Evolutionary conservation across 2,888 invertebrate genomes (phyloP), one percentile per base, ranked within the genome.

Genomic region (Bhutanitis thaidina): DNA sequence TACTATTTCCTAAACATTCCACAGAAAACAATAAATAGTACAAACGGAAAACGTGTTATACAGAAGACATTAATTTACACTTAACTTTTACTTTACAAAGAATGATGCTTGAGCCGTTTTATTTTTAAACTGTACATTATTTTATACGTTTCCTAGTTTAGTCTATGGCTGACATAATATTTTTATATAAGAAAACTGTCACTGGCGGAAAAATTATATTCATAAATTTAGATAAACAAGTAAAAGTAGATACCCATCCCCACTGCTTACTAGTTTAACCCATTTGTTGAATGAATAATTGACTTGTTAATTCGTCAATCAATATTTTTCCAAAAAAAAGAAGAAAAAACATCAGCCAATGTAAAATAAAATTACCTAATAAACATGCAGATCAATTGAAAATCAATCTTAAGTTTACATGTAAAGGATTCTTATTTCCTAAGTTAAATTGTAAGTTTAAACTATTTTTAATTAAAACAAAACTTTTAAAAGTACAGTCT

Each of bases 401-500:
- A 40, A 47, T 45, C 36, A 36, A 41, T 47, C 45, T 15, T 27
- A 10, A 36, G 36, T 15, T 32, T 39, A 39, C 1, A 27, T 34
- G 13, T 36, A 13, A n/a, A 48, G 12, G 12, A 14, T 12, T 13
- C 10, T 16, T 12, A 45, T 15, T 40, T 35, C 9, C 14, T 36
- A 36, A 40, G 14, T 40, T 49, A 37, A 44, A 34, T 10, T 20
- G 16, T 20, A 20, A 8, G 3, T 48, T 41, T 39, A 41, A 48
- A 43, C 27, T 15, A n/a, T 14, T 16, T 39, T 12, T 34, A 41
- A 14, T 14, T 29, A 27, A 32, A 27, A 49, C 25, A 46, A 36
- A 46, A 38, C 43, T 50, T 30, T 30, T 30, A 30, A n/a, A 10
- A 9, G 30, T 10, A 30, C 30, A 84, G 83, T 84, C 83, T 81